Evolutionary conservation across 2,888 invertebrate species (phyloP), one percentile per base, ranked within the genome.

Genomic region (Drosophila birchii): DNA sequence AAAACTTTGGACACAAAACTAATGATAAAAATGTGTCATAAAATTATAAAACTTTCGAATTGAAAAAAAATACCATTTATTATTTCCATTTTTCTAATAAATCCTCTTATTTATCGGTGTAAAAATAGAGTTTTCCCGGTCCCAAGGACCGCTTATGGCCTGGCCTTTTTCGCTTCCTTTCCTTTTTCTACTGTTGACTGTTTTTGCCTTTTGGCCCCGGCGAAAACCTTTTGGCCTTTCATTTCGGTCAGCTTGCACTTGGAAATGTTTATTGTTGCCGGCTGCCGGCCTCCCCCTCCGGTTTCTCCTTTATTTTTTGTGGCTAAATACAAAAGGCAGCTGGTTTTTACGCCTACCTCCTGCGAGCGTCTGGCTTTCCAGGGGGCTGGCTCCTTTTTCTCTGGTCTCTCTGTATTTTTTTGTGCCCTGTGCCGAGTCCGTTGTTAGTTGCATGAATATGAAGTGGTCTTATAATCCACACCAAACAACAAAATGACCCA

Each of bases 401-500:
- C 47, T 43, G 58, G 20, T 23, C 16, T 36, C 9, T 36, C 34
- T 53, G 51, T 53, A 4, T 36, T 53, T 54, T 38, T 62, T 29
- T 55, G 57, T 74, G 68, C 70, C 59, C 9, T 49, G 49, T 66
- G 72, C 61, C 69, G 64, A 70, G 54, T 56, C 76, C 79, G 86
- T 89, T 89, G 90, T 90, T 88, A 85, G 88, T 89, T 85, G 89
- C 89, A 85, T 85, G 89, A 89, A 89, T 90, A 89, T 90, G 90
- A 89, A 90, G 89, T 90, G 90, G 80, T 86, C 90, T 81, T 89
- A 90, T 89, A 90, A 89, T 89, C 90, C 90, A 86, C 90, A 86
- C 90, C 89, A 87, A 87, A 80, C 89, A 81, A 81, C 88, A 88
- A 89, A 88, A 89, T 86, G 90, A 90, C 89, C 86, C 82, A 86